These are phyloP conservation scores for Sinocyclocheilus anshuiensis DNA, from an alignment of 2,113 vertebrate species.

Conservation along the genomic window DNA sequence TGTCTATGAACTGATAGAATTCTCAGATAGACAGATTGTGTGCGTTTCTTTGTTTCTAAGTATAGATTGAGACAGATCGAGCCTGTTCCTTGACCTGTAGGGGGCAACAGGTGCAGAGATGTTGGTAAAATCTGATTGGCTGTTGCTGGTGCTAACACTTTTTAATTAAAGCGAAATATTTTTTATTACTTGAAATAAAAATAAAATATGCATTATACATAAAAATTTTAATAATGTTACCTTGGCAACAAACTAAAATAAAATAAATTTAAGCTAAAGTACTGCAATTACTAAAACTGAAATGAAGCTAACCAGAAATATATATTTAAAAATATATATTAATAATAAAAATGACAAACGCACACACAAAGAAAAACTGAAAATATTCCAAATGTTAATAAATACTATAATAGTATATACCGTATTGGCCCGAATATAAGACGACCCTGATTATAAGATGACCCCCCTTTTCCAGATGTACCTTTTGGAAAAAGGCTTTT, in stretches of 20 bases:
- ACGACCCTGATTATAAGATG: too few relatives aligned
- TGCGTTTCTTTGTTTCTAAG: constrained; percentile 15
- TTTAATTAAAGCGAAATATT: too few relatives aligned
- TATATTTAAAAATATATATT: too few relatives aligned
- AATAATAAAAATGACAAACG: background rate
- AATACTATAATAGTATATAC: background rate
- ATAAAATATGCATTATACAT: background rate
- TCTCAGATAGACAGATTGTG: background rate
- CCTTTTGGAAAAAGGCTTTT: too few relatives aligned
- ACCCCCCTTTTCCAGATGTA: too few relatives aligned
- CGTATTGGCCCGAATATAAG: too few relatives aligned
- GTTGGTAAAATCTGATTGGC: background rate
- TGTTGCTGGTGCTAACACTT: background rate
- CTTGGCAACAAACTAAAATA: background rate
- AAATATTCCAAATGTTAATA: background rate
- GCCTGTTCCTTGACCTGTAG: constrained; percentile 5
- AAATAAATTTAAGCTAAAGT: background rate
- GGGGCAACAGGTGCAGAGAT: constrained; percentile 22
- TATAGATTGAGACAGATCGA: constrained; percentile 17
- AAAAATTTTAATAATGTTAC: too few relatives aligned
- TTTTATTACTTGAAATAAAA: background rate
- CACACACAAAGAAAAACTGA: background rate
- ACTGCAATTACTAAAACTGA: background rate
- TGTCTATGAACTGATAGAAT: background rate
- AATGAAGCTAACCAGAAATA: background rate